A percentile compares a stretch with the other conserved stretches of the same genome.
phyloP scores from a whole-genome alignment of 2,888 invertebrate species.

The Drosophila suboccidentalis region DNA sequence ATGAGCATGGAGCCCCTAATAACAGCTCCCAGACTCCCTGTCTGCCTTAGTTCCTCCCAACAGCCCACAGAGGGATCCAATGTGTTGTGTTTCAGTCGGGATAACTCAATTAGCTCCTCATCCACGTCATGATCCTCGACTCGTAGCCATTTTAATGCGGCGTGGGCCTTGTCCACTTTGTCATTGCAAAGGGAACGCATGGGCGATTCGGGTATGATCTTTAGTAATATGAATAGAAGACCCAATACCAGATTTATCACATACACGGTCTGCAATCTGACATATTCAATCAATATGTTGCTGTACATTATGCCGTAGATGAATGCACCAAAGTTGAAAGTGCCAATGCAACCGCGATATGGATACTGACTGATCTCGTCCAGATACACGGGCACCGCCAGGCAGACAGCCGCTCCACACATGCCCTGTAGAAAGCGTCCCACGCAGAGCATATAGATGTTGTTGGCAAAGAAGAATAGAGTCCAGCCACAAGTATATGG shows the following conservation, averaged over 20 bases:
- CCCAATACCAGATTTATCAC: background rate
- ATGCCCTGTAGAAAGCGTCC: conserved; percentile 49
- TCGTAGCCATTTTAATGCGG: conserved; percentile 17
- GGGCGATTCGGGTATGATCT: conserved; percentile 44
- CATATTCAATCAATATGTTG: background rate
- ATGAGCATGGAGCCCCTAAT: background rate
- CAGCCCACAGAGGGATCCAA: background rate
- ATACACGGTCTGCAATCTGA: background rate
- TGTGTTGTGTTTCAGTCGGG: background rate
- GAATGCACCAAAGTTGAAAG: conserved; percentile 26
- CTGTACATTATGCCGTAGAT: conserved; percentile 35
- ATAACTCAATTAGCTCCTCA: conserved; percentile 11
- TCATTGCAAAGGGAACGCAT: background rate
- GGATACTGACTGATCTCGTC: conserved; percentile 33
- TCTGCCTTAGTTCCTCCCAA: background rate
- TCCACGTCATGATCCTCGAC: conserved; percentile 4
- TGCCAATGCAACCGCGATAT: conserved; percentile 32
- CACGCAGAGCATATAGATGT: conserved; percentile 30
- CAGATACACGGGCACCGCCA: conserved; percentile 52
- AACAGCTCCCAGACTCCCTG: background rate
- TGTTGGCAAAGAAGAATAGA: conserved; percentile 11
- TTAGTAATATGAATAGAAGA: background rate
- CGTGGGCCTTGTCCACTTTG: background rate
- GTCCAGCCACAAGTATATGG: conserved; percentile 35
- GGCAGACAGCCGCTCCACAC: conserved; percentile 37